These are phyloP conservation scores for Hipparchia sbordonii DNA, from an alignment of 2,888 invertebrate species.

Conservation along the genomic window DNA sequence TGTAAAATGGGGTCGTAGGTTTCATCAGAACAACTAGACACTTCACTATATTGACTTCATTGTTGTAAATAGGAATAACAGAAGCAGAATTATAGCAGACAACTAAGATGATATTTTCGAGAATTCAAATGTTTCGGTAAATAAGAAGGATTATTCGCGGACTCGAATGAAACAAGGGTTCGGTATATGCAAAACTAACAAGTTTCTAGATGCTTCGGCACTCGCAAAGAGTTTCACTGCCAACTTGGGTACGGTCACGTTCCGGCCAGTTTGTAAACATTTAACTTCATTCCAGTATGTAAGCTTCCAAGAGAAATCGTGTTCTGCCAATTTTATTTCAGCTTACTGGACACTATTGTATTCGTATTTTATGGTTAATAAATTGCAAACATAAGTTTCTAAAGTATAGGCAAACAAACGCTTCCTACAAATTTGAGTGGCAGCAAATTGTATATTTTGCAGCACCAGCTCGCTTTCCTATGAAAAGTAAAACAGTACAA, in stretches of 20 bases:
- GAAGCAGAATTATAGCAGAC: not conserved
- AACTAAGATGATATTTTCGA: conserved; percentile 3
- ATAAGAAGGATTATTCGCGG: conserved; percentile 38
- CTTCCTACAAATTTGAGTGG: no score
- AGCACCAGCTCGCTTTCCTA: conserved; percentile 93
- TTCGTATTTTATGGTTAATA: conserved; percentile 9
- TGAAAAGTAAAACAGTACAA: conserved; percentile 91
- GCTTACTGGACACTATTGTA: conserved; percentile 14
- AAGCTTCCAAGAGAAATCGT: conserved; percentile 43
- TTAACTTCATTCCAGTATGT: conserved; percentile 44
- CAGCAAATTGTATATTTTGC: conserved; percentile 24
- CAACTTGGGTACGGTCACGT: conserved; percentile 45
- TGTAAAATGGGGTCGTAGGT: not conserved
- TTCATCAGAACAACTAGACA: not conserved
- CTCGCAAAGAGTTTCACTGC: conserved; percentile 53
- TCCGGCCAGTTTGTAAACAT: conserved; percentile 67
- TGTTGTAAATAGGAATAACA: not conserved
- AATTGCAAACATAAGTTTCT: conserved; percentile 5
- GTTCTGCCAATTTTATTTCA: conserved; percentile 34
- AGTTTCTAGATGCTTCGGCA: conserved; percentile 54
- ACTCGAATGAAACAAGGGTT: conserved; percentile 42
- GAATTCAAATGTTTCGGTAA: conserved; percentile 34
- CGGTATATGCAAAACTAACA: conserved; percentile 53
- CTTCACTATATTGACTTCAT: not conserved
- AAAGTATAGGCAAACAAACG: not conserved